Conservation (phyloP, 2,888 invertebrate genomes). For the Gortyna flavago region DNA sequence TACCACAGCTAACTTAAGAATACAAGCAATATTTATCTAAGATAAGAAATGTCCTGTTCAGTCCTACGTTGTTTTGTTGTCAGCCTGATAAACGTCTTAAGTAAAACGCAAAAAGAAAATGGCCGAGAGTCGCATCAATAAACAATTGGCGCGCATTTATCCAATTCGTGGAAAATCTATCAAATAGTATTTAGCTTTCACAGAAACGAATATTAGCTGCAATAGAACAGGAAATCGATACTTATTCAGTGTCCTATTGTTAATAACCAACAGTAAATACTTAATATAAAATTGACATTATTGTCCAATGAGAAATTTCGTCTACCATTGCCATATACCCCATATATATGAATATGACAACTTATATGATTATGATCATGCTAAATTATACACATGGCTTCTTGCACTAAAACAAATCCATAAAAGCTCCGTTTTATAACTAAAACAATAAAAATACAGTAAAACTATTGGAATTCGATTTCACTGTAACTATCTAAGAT, state of each 20-base stretch:
- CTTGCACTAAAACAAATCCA: constrained; percentile 26
- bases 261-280: background rate
- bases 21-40: background rate
- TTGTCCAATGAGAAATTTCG: constrained; percentile 1
- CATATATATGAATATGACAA: constrained; percentile 37
- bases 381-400: constrained; percentile 27
- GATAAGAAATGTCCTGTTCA: background rate
- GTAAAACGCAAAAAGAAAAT: background rate
- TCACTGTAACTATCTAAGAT: background rate
- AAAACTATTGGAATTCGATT: constrained; percentile 21
- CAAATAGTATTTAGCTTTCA: background rate
- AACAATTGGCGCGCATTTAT: background rate
- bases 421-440: constrained; percentile 36
- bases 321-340: background rate
- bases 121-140: background rate
- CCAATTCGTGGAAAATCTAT: background rate
- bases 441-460: constrained; percentile 45
- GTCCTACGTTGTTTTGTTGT: background rate
- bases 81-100: background rate
- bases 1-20: background rate
- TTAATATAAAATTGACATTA: background rate
- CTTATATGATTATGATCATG: constrained; percentile 34
- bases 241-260: constrained; percentile 1
- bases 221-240: background rate
- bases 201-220: background rate